Percentiles rank a stretch among this genome's conserved stretches.
phyloP scores from a whole-genome alignment of 2,797 vertebrate species.

The Sylvilagus floridanus region DNA sequence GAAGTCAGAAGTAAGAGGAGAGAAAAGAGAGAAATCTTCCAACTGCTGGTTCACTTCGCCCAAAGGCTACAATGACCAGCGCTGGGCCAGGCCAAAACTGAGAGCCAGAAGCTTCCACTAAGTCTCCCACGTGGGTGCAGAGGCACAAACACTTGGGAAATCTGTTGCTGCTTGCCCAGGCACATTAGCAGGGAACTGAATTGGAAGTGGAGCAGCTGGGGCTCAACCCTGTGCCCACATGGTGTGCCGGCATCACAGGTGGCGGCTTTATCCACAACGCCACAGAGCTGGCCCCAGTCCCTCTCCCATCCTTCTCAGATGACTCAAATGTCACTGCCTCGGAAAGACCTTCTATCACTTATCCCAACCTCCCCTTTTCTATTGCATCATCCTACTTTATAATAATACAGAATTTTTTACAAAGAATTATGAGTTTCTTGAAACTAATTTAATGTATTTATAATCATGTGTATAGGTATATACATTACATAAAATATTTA shows the following conservation, averaged over 20 bases:
- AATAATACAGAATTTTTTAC: not conserved
- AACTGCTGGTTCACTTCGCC: too few relatives aligned
- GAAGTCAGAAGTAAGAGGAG: too few relatives aligned
- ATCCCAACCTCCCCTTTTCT: not conserved
- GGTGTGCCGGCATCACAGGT: not conserved
- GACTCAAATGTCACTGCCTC: not conserved
- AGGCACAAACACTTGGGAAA: too few relatives aligned
- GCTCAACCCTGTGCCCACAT: not conserved
- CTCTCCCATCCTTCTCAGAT: not conserved
- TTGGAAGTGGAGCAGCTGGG: too few relatives aligned
- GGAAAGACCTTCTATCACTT: not conserved
- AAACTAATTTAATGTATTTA: not conserved
- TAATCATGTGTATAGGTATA: not conserved
- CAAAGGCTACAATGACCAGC: too few relatives aligned
- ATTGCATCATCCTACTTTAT: not conserved
- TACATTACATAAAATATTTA: conserved; percentile 32
- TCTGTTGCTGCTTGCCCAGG: too few relatives aligned
- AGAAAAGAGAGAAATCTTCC: too few relatives aligned
- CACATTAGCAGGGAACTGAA: too few relatives aligned
- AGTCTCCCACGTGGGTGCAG: too few relatives aligned
- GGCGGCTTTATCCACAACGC: not conserved
- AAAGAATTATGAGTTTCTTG: not conserved
- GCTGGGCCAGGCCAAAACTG: too few relatives aligned
- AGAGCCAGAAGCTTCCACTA: too few relatives aligned
- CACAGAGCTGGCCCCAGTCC: not conserved